Evolutionary conservation across 2,113 vertebrate species (phyloP).

Genomic region (Macquaria ambigua): DNA sequence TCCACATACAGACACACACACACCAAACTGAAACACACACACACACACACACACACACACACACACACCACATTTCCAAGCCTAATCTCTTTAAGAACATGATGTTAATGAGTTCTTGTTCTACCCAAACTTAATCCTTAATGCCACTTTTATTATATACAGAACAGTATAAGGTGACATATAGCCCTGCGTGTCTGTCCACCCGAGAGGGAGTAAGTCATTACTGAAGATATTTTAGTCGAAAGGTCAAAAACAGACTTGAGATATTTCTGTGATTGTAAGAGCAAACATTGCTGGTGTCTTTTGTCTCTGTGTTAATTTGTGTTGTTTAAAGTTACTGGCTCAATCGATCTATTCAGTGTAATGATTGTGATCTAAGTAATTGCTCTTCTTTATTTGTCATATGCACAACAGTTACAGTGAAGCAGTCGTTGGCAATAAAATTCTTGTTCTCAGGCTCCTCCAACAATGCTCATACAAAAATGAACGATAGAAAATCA

Average conservation of each 20-base stretch:
- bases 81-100: slow-evolving; percentile 45
- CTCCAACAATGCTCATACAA: no score
- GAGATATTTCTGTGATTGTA: background rate
- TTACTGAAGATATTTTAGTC: slow-evolving; percentile 20
- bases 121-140: slow-evolving; percentile 54
- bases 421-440: no score
- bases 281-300: background rate
- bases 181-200: slow-evolving; percentile 4
- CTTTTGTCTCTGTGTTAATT: background rate
- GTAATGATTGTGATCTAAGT: background rate
- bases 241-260: background rate
- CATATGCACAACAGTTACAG: no score
- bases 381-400: background rate
- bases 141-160: slow-evolving; percentile 3
- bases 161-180: slow-evolving; percentile 7
- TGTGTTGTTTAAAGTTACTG: background rate
- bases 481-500: no score
- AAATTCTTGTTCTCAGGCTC: no score
- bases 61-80: slow-evolving; percentile 9
- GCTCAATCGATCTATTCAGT: background rate
- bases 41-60: slow-evolving; percentile 25
- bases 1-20: background rate
- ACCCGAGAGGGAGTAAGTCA: background rate
- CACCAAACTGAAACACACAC: background rate
- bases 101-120: slow-evolving; percentile 70